phyloP scores from a whole-genome alignment of 2,888 invertebrate species.

The Protophormia terraenovae region DNA sequence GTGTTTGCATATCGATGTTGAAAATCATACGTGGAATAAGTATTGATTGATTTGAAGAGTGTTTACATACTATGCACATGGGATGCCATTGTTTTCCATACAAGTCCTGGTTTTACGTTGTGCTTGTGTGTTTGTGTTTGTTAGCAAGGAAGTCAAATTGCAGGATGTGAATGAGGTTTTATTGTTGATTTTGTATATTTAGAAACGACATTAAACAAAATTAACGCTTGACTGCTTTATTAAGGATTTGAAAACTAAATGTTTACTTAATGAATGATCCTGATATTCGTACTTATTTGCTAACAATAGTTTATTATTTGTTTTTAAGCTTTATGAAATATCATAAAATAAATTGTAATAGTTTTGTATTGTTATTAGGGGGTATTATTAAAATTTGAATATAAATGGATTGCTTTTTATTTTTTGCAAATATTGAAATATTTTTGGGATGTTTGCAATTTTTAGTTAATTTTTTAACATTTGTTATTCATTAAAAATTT shows the following conservation, averaged over 20 bases:
- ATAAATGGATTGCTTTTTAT: too few species aligned
- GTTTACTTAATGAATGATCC: conserved; percentile 42
- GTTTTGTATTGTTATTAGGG: background rate
- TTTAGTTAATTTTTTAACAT: too few species aligned
- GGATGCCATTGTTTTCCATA: conserved; percentile 42
- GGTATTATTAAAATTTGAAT: too few species aligned
- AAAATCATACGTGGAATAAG: conserved; percentile 51
- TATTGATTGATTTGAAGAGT: conserved; percentile 56
- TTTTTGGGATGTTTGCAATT: too few species aligned
- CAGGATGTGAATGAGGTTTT: conserved; percentile 22
- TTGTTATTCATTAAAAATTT: too few species aligned
- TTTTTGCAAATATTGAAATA: too few species aligned
- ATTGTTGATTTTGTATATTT: conserved; percentile 26
- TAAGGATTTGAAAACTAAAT: conserved; percentile 43
- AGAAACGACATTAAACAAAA: conserved; percentile 49
- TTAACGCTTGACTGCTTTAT: conserved; percentile 61
- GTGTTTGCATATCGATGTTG: conserved; percentile 62
- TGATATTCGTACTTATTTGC: background rate
- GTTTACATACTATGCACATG: conserved; percentile 47
- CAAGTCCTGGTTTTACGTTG: background rate
- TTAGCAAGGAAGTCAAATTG: conserved; percentile 1
- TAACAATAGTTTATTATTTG: background rate
- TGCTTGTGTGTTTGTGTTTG: background rate
- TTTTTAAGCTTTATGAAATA: background rate
- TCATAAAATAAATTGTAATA: background rate